Conservation (phyloP, 1,140 invertebrate genomes). For the Bombus huntii region DNA sequence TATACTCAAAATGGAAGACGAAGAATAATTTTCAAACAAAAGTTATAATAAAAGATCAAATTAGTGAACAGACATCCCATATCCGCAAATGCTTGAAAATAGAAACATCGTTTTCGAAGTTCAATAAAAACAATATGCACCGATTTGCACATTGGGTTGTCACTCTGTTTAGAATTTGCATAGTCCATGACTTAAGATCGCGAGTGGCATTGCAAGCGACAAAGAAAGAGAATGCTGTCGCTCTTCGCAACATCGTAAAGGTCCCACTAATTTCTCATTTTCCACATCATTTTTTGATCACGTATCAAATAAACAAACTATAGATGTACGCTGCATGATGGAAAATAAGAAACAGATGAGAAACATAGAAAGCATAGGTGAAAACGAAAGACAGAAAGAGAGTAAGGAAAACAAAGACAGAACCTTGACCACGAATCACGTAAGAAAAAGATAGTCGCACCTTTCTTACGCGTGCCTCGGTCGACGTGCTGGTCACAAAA, state of each 20-base stretch:
- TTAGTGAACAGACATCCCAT: background rate
- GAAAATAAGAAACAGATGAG: background rate
- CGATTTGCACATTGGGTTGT: conserved; percentile 33
- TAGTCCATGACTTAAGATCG: conserved; percentile 21
- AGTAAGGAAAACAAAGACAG: conserved; percentile 24
- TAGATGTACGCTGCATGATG: background rate
- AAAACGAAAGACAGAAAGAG: conserved; percentile 22
- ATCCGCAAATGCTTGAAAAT: conserved; percentile 19
- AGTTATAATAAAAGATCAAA: background rate
- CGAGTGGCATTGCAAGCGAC: background rate
- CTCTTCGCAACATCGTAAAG: background rate
- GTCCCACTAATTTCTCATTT: background rate
- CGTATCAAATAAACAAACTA: background rate
- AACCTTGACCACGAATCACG: conserved; percentile 47
- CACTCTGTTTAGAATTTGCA: conserved; percentile 25
- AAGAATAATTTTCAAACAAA: background rate
- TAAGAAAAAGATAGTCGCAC: conserved; percentile 73
- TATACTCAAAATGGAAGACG: background rate
- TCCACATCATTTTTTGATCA: background rate
- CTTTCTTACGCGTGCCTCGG: conserved; percentile 84
- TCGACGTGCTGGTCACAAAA: conserved; percentile 85
- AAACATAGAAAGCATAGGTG: background rate
- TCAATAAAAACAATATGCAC: conserved; percentile 38
- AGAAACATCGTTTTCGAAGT: background rate
- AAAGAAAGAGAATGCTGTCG: conserved; percentile 26